Evolutionary conservation across 2,113 vertebrate species (phyloP).

Genomic region (Ifrita kowaldi): DNA sequence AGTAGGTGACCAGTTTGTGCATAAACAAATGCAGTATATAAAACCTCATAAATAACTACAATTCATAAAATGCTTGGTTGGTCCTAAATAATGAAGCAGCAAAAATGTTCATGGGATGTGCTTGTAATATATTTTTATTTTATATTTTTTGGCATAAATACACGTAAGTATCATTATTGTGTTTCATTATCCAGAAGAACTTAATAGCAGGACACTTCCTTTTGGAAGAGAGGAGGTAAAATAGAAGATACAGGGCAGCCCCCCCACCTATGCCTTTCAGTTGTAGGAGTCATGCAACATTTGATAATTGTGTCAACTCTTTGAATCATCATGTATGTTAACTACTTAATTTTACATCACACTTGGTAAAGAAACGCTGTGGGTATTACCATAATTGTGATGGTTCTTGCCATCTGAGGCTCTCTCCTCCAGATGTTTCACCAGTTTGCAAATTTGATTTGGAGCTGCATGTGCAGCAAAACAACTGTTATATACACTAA

Average conservation of each 20-base stretch:
- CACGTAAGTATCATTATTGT: neutral
- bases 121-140: neutral
- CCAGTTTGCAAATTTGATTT: neutral
- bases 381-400: neutral
- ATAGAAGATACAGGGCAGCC: neutral
- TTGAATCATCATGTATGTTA: neutral
- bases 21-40: neutral
- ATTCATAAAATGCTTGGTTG: slow-evolving; percentile 26
- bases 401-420: neutral
- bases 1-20: neutral
- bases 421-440: slow-evolving; percentile 30
- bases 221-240: neutral
- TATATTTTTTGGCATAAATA: neutral
- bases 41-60: neutral
- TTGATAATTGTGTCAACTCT: neutral
- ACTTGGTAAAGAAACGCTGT: neutral
- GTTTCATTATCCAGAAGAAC: neutral
- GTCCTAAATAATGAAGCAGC: slow-evolving; percentile 24
- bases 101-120: slow-evolving; percentile 13
- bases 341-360: neutral
- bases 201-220: neutral
- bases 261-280: neutral
- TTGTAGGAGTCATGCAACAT: neutral
- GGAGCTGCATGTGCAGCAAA: neutral
- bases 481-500: neutral